Evolutionary conservation across 2,113 vertebrate species (phyloP), one percentile per base, ranked within the genome.

Genomic region (Limnothrissa miodon): DNA sequence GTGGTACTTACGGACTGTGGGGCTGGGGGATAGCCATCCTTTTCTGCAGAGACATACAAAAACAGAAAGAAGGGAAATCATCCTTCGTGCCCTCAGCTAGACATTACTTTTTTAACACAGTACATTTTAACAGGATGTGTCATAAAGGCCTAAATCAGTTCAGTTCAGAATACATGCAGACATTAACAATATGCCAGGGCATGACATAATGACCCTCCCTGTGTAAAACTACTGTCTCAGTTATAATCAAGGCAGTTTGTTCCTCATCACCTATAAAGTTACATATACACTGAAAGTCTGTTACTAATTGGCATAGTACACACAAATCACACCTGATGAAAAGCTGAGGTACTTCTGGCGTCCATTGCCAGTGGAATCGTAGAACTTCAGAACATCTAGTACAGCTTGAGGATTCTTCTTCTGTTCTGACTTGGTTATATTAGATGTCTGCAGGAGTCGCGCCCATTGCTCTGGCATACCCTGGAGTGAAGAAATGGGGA

Each of bases 401-500:
- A 99, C 98, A 70, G 97, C 98, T 94, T 99, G 98, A 0, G 98
- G 98, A 87, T 99, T 99, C 85, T 99, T 99, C 95, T 99, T 99
- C 93, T 99, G 98, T 92, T 99, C 98, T 23, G 96, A 95, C 90
- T 99, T 99, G 23, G 97, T 99, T 91, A 99, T 99, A 90, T 99
- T 99, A 89, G 97, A 99, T 53, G 97, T 99, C 93, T 99, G 97
- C 82, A 99, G 94, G 82, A 99, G 93, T 74, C 97, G 94, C 87
- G 98, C 98, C 98, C 98, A 99, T 80, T 99, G 98, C 90, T 99
- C 97, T 56, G 98, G 97, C 98, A 99, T 99, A 81, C 98, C 98
- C 98, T 99, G 85, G 39, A 70, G 25, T 4, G 36, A 45, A 81
- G 0, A 78, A 15, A 8, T 53, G 21, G 56, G 23, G 4, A 45